phyloP scores from a whole-genome alignment of 2,888 invertebrate genomes.

The Apodemia zela region DNA sequence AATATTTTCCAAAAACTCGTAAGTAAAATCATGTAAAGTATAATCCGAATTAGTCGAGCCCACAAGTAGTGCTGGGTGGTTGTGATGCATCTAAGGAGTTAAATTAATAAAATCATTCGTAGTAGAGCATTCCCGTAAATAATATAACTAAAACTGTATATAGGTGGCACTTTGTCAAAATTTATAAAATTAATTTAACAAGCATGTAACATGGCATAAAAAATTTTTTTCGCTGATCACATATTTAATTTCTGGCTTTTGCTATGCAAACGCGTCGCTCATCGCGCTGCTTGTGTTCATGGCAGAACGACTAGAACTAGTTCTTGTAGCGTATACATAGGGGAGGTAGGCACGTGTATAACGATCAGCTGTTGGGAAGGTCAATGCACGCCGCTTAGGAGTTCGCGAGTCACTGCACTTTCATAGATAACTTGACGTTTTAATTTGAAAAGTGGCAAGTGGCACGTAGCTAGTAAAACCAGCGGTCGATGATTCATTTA shows the following conservation, averaged over 20 bases:
- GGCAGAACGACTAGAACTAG: slow-evolving; percentile 28
- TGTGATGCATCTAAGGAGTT: too few relatives aligned
- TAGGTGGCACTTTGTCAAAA: too few relatives aligned
- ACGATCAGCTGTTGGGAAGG: slow-evolving; percentile 40
- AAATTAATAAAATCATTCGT: too few relatives aligned
- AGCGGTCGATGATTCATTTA: slow-evolving; percentile 30
- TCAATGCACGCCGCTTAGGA: slow-evolving; percentile 35
- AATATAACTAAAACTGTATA: too few relatives aligned
- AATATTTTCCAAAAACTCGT: too few relatives aligned
- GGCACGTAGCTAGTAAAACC: slow-evolving; percentile 17
- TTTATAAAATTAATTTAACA: too few relatives aligned
- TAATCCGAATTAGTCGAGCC: too few relatives aligned
- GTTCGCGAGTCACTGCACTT: slow-evolving; percentile 47
- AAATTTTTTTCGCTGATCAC: too few relatives aligned
- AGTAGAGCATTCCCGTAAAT: too few relatives aligned
- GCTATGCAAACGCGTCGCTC: background rate
- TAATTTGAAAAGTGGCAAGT: slow-evolving; percentile 18
- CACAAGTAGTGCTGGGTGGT: too few relatives aligned
- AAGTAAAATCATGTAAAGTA: too few relatives aligned
- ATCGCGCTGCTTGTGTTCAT: background rate
- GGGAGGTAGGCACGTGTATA: slow-evolving; percentile 36
- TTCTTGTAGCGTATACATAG: slow-evolving; percentile 25
- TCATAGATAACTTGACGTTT: slow-evolving; percentile 14
- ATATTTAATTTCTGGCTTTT: background rate
- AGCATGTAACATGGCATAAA: too few relatives aligned